Base-by-base conservation (phyloP, 2,113 vertebrate species). In the Lagenorhynchus albirostris region DNA sequence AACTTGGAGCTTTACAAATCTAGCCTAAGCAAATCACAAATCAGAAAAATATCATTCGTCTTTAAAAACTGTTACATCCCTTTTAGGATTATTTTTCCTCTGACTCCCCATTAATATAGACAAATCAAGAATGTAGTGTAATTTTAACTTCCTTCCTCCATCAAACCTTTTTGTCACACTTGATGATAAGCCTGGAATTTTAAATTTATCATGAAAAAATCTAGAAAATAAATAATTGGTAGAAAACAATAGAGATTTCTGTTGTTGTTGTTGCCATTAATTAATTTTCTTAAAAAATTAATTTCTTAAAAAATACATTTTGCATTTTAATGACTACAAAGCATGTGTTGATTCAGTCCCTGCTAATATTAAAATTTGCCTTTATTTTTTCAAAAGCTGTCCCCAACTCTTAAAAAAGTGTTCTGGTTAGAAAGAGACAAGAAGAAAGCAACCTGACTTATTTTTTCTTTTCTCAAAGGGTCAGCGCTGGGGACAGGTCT, bases 321-420 rank as follows among this genome's bases (percentile, higher is more conserved):
- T 99, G 8, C 23, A 92, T 87, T 92, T 88, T 92, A 96, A 84
- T 89, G 63, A 89, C 71, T n/a, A 67, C 29, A 92, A 92, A 93
- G 23, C 7, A 53, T 38, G 65, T 77, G 23, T 81, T 74, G 82
- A 91, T 70, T 47, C 21, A 44, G 33, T 87, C 38, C 38, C 41
- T 84, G 41, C 15, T 87, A 50, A 94, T 73, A 88, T 53, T 90
- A 83, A 97, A 94, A 94, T 73, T 63, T 94, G 33, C 58, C 71
- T 73, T 93, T 53, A 80, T 44, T 89, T 41, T 58, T 86, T 65
- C 80, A 92, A 95, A 96, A 94, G 18, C 38, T 74, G 18, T n/a
- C 29, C 55, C 23, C 31, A 83, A 58, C 8, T 41, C 38, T 96
- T 93, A 44, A 77, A 90, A 94, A 93, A 10, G 38, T 87, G 31